Evolutionary conservation across 1,140 invertebrate genomes (phyloP), one percentile per base, ranked within the genome.

Genomic region (Dryas iulia): DNA sequence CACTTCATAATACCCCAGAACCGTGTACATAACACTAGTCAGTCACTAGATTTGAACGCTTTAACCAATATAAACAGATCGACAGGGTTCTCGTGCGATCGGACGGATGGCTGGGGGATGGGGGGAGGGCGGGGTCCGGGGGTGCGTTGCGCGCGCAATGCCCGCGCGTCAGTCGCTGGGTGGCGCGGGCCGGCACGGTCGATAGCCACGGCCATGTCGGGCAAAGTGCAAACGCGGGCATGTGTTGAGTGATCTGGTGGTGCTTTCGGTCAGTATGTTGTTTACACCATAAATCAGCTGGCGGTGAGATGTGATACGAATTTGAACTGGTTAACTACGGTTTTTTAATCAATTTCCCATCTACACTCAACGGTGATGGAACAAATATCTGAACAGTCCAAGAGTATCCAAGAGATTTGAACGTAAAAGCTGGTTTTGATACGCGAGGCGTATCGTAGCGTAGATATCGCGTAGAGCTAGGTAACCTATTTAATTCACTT

Each of bases 161-260:
- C 54, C 83, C 86, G 60, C 84, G 82, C 85, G 84, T 86, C 86
- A 90, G 88, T 90, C 88, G 86, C 85, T 86, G 83, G 86, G 86
- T 84, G 88, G 85, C 86, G 83, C 79, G 84, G 81, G 84, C 82
- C 86, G 84, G 78, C 83, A 80, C 85, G 86, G 87, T 90, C 87
- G 87, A 90, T 90, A 90, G 82, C 75, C 79, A 82, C 83, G 81
- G 78, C 83, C 81, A 87, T 87, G 85, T 72, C 82, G 81, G 79
- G 76, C 80, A 78, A 77, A 69, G 78, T 77, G 84, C 81, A 82
- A 82, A 83, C 84, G 84, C 84, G 71, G 74, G 72, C 75, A 71
- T 76, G 82, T 86, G 81, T 69, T 74, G 54, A 62, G 77, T 77
- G 73, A 76, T 69, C 78, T 67, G 47, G 61, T 63, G 60, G 47